phyloP scores from a whole-genome alignment of 2,888 invertebrate genomes.

The Apocheima hispidaria region DNA sequence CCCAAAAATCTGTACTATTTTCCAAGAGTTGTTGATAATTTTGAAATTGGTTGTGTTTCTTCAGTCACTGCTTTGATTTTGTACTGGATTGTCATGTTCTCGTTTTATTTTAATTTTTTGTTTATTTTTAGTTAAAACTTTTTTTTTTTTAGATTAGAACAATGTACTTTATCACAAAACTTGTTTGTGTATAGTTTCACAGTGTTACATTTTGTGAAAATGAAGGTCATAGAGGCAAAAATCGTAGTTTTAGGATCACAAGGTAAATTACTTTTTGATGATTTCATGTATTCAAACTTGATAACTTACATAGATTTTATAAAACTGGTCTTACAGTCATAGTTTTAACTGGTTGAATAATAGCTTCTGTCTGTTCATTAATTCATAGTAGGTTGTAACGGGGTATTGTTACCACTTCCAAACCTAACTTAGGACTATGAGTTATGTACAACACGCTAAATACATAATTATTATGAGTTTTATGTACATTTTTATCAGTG shows the following conservation, averaged over 20 bases:
- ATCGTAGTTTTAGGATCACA: slow-evolving; percentile 93
- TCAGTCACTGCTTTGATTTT: slow-evolving; percentile 22
- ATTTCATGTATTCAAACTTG: slow-evolving; percentile 34
- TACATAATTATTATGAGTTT: too few relatives aligned
- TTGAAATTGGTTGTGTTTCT: slow-evolving; percentile 21
- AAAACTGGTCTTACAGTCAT: slow-evolving; percentile 42
- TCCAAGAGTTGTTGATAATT: slow-evolving; percentile 7
- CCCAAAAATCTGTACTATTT: neutral
- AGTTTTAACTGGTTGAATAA: slow-evolving; percentile 6
- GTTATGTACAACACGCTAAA: too few relatives aligned
- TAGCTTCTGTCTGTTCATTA: slow-evolving; percentile 9
- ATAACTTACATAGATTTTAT: slow-evolving; percentile 17
- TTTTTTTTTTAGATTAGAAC: slow-evolving; percentile 37
- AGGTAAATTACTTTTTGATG: slow-evolving; percentile 81
- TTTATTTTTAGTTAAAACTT: slow-evolving; percentile 39
- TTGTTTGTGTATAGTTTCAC: slow-evolving; percentile 30
- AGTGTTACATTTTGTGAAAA: slow-evolving; percentile 64
- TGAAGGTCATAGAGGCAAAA: slow-evolving; percentile 93
- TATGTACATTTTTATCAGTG: too few relatives aligned
- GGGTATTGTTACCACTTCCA: neutral
- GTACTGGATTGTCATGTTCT: slow-evolving; percentile 1
- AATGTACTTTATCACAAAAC: slow-evolving; percentile 34
- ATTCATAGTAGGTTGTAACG: neutral
- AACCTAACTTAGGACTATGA: too few relatives aligned
- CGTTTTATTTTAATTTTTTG: slow-evolving; percentile 26